Conservation (phyloP, 2,113 vertebrate species). For the Bujurquina vittata region DNA sequence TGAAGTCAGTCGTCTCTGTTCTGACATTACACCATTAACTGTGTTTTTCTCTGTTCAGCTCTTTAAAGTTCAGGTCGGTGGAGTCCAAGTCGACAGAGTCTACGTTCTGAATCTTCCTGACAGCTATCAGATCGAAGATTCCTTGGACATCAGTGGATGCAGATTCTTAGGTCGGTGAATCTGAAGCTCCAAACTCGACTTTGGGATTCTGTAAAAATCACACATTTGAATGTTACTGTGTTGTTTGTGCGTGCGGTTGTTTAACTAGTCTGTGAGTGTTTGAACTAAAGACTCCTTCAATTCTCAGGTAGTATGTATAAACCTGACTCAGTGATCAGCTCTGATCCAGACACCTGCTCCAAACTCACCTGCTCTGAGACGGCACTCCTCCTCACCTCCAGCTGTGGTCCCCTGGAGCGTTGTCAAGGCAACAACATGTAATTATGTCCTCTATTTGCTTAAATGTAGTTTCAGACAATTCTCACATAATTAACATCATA, state of each 20-base stretch:
- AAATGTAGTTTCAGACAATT: too few relatives aligned
- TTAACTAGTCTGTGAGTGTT: not conserved
- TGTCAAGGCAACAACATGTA: constrained; percentile 15
- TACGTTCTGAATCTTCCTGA: not conserved
- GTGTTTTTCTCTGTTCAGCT: not conserved
- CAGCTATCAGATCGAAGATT: rapidly evolving
- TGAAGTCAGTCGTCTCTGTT: not conserved
- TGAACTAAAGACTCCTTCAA: not conserved
- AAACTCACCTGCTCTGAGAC: not conserved
- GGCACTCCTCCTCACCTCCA: not conserved
- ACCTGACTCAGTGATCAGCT: not conserved
- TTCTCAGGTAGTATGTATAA: not conserved
- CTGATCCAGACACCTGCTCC: not conserved
- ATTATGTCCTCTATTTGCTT: not conserved
- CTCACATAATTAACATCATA: too few relatives aligned
- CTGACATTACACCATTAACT: not conserved
- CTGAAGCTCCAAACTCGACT: not conserved
- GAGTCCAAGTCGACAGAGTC: rapidly evolving
- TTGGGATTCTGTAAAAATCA: not conserved
- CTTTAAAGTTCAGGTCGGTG: not conserved
- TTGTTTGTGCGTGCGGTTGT: not conserved
- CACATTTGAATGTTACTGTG: not conserved
- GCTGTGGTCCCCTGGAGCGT: not conserved
- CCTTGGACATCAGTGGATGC: constrained; percentile 7
- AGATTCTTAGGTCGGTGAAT: not conserved